Evolutionary conservation across 2,113 vertebrate genomes (phyloP).

Genomic region (Pyrgilauda ruficollis): DNA sequence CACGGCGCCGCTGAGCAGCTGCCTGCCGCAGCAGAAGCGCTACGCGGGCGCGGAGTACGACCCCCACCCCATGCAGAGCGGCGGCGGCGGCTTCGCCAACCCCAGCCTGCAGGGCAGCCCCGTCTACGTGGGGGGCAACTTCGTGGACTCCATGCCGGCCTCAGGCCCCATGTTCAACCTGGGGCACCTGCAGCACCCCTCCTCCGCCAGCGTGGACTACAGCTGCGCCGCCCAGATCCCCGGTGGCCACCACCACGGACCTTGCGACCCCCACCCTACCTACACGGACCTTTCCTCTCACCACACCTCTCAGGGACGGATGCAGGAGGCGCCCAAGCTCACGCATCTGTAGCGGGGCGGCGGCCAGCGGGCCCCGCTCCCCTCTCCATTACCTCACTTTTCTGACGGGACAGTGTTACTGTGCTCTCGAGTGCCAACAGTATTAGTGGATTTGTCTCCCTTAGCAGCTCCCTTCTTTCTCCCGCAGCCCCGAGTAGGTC

Average conservation of each 20-base stretch:
- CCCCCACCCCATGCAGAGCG: constrained; percentile 93
- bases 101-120: constrained; percentile 97
- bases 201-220: constrained; percentile 99
- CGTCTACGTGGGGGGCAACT: constrained; percentile 97
- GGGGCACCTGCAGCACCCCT: constrained; percentile 96
- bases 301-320: constrained; percentile 99
- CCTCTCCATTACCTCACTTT: constrained; percentile 94
- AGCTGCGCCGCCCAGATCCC: constrained; percentile 98
- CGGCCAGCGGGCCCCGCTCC: constrained; percentile 74
- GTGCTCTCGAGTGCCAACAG: constrained; percentile 84
- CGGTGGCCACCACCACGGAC: constrained; percentile 98
- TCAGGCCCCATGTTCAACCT: constrained; percentile 99
- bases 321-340: constrained; percentile 98
- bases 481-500: constrained; percentile 63
- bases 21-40: constrained; percentile 96
- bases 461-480: constrained; percentile 70
- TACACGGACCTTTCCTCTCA: constrained; percentile 99
- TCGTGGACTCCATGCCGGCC: constrained; percentile 99
- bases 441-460: constrained; percentile 76
- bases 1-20: constrained; percentile 95
- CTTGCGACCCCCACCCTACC: constrained; percentile 98
- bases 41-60: constrained; percentile 95
- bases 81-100: constrained; percentile 90
- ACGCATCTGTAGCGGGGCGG: constrained; percentile 95
- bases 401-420: constrained; percentile 67